Percentiles rank a stretch among this genome's conserved stretches.
Conservation (phyloP, 2,797 vertebrate species). For the Oreochromis grahami region DNA sequence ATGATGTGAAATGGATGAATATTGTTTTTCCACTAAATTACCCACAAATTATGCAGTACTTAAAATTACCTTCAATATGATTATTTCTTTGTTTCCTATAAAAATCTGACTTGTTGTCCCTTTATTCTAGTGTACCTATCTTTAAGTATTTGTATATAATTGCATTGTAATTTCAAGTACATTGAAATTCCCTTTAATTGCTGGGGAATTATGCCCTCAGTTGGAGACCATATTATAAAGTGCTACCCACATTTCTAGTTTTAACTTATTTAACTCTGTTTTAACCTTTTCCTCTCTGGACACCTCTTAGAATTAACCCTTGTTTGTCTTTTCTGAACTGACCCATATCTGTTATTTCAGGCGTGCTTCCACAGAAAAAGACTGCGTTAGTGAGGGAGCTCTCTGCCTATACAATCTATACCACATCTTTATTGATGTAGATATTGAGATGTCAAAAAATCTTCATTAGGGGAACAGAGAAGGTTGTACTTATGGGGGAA, state of each 20-base stretch:
- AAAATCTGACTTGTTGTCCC: neutral
- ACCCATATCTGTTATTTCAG: neutral
- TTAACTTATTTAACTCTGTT: neutral
- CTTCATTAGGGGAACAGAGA: neutral
- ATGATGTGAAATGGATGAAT: neutral
- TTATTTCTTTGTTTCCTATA: neutral
- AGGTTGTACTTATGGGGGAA: neutral
- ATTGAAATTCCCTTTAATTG: neutral
- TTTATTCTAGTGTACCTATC: neutral
- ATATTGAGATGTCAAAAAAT: neutral
- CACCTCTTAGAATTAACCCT: neutral
- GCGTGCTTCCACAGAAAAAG: neutral
- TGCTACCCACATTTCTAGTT: neutral
- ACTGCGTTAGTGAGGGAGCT: neutral
- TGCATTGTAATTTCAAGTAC: neutral
- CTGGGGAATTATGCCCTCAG: neutral
- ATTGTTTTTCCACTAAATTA: neutral
- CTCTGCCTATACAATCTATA: neutral
- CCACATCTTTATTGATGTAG: neutral
- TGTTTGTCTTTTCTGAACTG: neutral
- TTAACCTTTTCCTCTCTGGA: accelerated
- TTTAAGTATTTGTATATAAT: neutral
- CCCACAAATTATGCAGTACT: neutral
- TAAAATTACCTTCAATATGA: neutral
- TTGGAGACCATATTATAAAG: neutral